Base-by-base conservation (phyloP, 92 coral and sea anemone genomes). In the Porites divaricata region DNA sequence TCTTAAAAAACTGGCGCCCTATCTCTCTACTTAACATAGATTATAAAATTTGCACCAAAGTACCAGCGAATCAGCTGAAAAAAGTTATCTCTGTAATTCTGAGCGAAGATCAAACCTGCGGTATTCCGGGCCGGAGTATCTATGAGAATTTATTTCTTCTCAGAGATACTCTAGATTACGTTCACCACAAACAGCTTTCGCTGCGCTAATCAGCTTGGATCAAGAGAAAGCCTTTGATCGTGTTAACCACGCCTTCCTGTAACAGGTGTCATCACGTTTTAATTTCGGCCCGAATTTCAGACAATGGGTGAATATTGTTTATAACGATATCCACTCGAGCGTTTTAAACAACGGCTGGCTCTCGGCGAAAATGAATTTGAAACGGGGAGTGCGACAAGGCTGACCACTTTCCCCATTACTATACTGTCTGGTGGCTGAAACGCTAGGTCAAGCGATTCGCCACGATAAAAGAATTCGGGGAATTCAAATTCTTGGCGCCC, bases 281-380 rank as follows among this genome's bases (percentile, higher is more conserved):
- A 72, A 79, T 25, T 86, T 78, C 15, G 89, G 85, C 19, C 85
- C 67, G 6, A 16, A 49, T n/a, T 86, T 86, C 28, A 17, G 54
- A 0, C 48, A 22, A 0, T 86, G 89, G 85, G 77, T 86, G 8
- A 28, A 59, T 1, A 62, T 63, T 10, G 17, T 86, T 4, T 86
- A 86, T 66, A 56, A 19, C 3, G 67, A 66, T 1, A 83, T 83
- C 0, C 19, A 48, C 57, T 70, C 74, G 12, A 0, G 52, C 9
- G 54, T 78, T 1, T 12, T 72, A 0, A 72, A 72, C 45, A 86
- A 86, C 17, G 85, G 85, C n/a, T 72, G 64, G 58, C 74, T 78
- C 1, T 69, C 89, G 0, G 70, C 67, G 2, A 0, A 52, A 0
- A 13, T 86, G 22, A 1, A 8, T 0, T 74, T 86, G 1, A 62